Evolutionary conservation across 2,797 vertebrate species (phyloP).

Genomic region (Onychomys leucogaster): DNA sequence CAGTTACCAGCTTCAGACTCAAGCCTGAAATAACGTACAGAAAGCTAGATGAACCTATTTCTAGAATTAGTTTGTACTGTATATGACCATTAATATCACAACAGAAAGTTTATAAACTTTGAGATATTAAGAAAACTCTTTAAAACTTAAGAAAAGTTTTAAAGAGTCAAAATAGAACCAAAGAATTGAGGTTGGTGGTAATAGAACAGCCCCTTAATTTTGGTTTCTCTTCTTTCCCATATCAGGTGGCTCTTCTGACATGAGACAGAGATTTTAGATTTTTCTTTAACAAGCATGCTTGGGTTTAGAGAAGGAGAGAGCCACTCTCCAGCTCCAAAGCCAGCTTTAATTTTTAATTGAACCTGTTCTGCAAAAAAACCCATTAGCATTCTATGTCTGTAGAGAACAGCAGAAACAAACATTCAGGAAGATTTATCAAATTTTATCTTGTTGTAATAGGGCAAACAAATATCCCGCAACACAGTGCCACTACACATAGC

Average conservation of each 20-base stretch:
- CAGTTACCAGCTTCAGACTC: too few relatives aligned
- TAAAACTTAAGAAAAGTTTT: too few relatives aligned
- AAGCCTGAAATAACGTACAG: too few relatives aligned
- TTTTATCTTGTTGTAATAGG: not conserved
- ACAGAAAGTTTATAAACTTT: too few relatives aligned
- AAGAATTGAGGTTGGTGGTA: not conserved
- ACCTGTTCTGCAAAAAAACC: not conserved
- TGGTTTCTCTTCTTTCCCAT: not conserved
- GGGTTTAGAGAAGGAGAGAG: not conserved
- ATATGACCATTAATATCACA: too few relatives aligned
- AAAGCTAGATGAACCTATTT: too few relatives aligned
- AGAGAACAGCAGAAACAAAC: not conserved
- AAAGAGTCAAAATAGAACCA: too few relatives aligned
- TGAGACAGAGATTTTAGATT: not conserved
- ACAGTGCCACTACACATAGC: too few relatives aligned
- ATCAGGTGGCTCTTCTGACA: not conserved
- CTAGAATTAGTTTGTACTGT: too few relatives aligned
- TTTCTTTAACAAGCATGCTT: not conserved
- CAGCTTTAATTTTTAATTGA: not conserved
- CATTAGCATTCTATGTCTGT: not conserved
- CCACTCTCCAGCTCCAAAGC: not conserved
- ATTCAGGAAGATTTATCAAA: not conserved
- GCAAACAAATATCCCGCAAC: too few relatives aligned
- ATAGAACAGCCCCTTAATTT: not conserved
- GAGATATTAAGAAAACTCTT: too few relatives aligned